Conservation (phyloP, 2,888 invertebrate species). For the Drosophila mercatorum region DNA sequence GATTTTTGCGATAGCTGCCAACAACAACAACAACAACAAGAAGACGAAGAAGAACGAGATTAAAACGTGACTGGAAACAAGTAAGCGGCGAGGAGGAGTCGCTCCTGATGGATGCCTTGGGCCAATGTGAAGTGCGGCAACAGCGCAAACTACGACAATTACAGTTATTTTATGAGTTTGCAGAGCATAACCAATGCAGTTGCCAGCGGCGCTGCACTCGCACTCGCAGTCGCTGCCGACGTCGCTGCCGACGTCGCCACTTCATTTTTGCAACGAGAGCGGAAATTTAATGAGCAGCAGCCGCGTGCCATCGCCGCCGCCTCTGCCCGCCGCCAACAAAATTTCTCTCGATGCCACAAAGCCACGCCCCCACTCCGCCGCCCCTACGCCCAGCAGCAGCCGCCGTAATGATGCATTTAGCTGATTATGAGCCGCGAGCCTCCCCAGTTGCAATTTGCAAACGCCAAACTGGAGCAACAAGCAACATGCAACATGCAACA, state of each 20-base stretch:
- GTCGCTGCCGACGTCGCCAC: conserved; percentile 34
- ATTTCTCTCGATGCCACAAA: conserved; percentile 57
- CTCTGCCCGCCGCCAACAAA: conserved; percentile 26
- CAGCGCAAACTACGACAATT: conserved; percentile 72
- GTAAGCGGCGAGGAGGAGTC: conserved; percentile 38
- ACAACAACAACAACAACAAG: conserved; percentile 18
- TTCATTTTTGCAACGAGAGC: conserved; percentile 75
- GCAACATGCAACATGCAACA: conserved; percentile 16
- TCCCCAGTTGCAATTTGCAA: conserved; percentile 51
- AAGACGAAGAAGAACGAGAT: conserved; percentile 8
- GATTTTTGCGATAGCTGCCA: conserved; percentile 51
- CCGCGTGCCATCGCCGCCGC: not conserved
- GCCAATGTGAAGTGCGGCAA: conserved; percentile 62
- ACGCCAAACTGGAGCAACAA: conserved; percentile 56
- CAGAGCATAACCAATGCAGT: conserved; percentile 72
- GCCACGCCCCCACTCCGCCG: not conserved
- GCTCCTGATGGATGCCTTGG: conserved; percentile 23
- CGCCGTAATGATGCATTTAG: conserved; percentile 75
- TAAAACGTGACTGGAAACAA: conserved; percentile 73
- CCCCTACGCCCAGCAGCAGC: not conserved
- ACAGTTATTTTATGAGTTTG: conserved; percentile 80
- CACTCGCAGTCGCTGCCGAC: not conserved
- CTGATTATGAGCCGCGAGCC: conserved; percentile 64
- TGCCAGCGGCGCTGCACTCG: conserved; percentile 3
- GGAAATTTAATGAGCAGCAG: conserved; percentile 75